A percentile compares a stretch with the other conserved stretches of the same genome.
phyloP scores from a whole-genome alignment of 2,113 vertebrate genomes.

The Crotophaga sulcirostris region DNA sequence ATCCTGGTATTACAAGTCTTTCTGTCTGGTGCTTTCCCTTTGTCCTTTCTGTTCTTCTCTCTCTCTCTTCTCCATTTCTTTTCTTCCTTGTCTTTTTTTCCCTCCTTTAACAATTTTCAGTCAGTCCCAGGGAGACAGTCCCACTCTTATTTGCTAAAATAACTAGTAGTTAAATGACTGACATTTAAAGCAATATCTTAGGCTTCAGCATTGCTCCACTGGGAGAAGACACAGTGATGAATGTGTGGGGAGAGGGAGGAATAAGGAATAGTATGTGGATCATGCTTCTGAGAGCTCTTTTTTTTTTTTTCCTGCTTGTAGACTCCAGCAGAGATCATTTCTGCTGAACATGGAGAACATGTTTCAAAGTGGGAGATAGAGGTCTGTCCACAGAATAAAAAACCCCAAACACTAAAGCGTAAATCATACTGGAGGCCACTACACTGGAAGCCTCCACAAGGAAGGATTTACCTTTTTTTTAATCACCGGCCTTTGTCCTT shows the following conservation, averaged over 20 bases:
- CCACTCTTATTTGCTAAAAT: conserved; percentile 64
- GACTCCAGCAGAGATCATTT: neutral
- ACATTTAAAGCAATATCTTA: conserved; percentile 31
- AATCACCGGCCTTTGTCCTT: neutral
- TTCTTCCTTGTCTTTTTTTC: neutral
- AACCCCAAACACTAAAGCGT: neutral
- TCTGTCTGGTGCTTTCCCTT: neutral
- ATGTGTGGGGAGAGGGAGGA: conserved; percentile 47
- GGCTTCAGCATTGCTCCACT: neutral
- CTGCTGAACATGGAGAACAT: neutral
- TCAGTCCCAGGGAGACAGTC: conserved; percentile 48
- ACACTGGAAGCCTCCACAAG: neutral
- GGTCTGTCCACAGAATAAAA: neutral
- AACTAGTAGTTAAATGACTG: conserved; percentile 51
- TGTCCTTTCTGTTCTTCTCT: conserved; percentile 5
- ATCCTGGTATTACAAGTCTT: neutral
- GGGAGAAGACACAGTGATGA: conserved; percentile 27
- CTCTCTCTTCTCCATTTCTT: neutral
- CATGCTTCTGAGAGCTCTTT: neutral
- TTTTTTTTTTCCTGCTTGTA: neutral
- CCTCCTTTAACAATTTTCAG: neutral
- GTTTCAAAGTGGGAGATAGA: neutral
- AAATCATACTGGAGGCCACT: neutral
- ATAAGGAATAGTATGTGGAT: conserved; percentile 32
- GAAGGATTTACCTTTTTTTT: neutral